Conservation (phyloP, 2,797 vertebrate species). For the Antrozous pallidus region DNA sequence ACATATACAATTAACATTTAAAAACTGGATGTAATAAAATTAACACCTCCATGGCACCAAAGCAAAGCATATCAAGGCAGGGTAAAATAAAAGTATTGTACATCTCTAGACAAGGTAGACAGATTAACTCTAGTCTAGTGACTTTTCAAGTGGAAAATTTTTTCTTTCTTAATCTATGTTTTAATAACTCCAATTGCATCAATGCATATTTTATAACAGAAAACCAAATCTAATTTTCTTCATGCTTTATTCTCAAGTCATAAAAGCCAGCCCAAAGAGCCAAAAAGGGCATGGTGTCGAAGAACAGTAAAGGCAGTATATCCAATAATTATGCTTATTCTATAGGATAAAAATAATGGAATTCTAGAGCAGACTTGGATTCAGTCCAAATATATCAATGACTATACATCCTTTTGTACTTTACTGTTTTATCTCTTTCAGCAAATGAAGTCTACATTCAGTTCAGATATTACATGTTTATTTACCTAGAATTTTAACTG, state of each 20-base stretch:
- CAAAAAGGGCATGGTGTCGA: not conserved
- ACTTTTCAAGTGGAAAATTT: not conserved
- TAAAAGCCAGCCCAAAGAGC: not conserved
- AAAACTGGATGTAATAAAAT: conserved; percentile 71
- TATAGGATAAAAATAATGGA: conserved; percentile 38
- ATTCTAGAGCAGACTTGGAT: conserved; percentile 19
- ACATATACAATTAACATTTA: conserved; percentile 74
- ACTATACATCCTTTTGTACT: not conserved
- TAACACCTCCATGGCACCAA: conserved; percentile 57
- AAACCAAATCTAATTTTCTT: conserved; percentile 42
- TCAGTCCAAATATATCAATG: not conserved
- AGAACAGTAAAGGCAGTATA: not conserved
- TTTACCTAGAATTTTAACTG: not conserved
- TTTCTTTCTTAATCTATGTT: conserved; percentile 26
- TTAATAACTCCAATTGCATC: conserved; percentile 34
- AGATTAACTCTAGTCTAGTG: not conserved
- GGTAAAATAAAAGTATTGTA: conserved; percentile 2
- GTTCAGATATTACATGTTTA: not conserved
- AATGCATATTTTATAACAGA: conserved; percentile 32
- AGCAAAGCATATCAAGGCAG: conserved; percentile 19
- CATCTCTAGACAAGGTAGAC: conserved; percentile 20
- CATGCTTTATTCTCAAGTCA: not conserved
- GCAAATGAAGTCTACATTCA: not conserved
- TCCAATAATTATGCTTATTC: conserved; percentile 21
- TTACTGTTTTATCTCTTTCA: not conserved